These are phyloP conservation scores for Xenopus laevis DNA, from an alignment of 2,113 vertebrate genomes.

Conservation along the genomic window DNA sequence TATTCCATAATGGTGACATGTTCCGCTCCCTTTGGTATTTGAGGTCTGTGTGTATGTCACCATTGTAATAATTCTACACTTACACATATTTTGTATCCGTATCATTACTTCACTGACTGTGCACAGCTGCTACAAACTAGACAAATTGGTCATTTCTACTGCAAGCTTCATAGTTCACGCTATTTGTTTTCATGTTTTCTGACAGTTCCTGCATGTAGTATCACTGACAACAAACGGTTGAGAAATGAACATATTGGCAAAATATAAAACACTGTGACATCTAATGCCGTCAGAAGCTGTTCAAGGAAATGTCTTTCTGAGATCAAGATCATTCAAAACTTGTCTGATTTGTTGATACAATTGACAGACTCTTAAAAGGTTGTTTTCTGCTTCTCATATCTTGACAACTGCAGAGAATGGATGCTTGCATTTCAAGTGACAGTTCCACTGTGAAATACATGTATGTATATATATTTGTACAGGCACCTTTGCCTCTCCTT, in stretches of 20 bases:
- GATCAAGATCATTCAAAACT: conserved; percentile 36
- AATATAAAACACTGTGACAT: conserved; percentile 20
- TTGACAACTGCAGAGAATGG: conserved; percentile 21
- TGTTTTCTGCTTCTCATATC: conserved; percentile 34
- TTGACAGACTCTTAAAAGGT: conserved; percentile 43
- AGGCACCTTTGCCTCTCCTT: neutral
- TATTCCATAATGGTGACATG: no score
- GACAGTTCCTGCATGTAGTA: neutral
- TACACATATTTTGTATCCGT: neutral
- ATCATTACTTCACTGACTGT: neutral
- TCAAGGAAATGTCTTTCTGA: conserved; percentile 32
- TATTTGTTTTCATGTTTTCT: neutral
- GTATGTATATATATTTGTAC: neutral
- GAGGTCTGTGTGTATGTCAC: no score
- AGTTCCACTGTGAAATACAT: conserved; percentile 14
- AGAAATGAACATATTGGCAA: conserved; percentile 17
- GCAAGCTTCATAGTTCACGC: neutral
- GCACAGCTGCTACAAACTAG: neutral
- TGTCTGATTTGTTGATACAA: conserved; percentile 38
- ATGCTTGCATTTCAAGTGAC: conserved; percentile 4
- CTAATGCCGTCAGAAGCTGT: conserved; percentile 17
- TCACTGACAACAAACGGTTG: conserved; percentile 23
- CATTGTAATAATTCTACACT: neutral
- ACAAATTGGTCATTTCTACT: neutral
- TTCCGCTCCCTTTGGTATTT: no score